A percentile compares a stretch with the other conserved stretches of the same genome.
Evolutionary conservation across 2,888 invertebrate genomes (phyloP).

Genomic region (Drepana falcataria): DNA sequence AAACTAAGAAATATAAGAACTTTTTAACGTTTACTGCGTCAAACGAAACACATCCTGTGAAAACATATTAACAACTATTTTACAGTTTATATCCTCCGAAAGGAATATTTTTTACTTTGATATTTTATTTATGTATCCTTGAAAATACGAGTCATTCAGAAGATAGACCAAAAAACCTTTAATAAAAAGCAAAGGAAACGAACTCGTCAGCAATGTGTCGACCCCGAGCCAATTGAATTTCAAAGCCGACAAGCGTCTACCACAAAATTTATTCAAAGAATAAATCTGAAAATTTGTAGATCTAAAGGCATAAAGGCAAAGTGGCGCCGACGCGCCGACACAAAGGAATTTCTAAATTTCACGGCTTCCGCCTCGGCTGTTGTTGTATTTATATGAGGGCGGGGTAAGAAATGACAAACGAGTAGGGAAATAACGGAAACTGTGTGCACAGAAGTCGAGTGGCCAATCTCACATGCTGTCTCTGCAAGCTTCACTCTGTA

Average conservation of each 20-base stretch:
- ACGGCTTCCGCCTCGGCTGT: slow-evolving; percentile 74
- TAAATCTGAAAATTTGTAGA: slow-evolving; percentile 79
- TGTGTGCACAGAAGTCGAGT: slow-evolving; percentile 17
- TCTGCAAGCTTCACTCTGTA: slow-evolving; percentile 20
- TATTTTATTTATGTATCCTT: slow-evolving; percentile 29
- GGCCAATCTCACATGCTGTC: slow-evolving; percentile 37
- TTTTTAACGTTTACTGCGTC: neutral
- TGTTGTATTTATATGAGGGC: slow-evolving; percentile 70
- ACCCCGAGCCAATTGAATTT: slow-evolving; percentile 76
- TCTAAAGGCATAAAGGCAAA: slow-evolving; percentile 73
- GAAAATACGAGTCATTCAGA: slow-evolving; percentile 33
- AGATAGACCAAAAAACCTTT: slow-evolving; percentile 41
- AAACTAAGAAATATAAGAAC: neutral
- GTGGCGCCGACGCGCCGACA: slow-evolving; percentile 71
- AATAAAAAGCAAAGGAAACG: slow-evolving; percentile 51
- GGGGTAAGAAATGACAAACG: slow-evolving; percentile 73
- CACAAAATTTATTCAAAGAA: slow-evolving; percentile 78
- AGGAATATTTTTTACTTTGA: slow-evolving; percentile 13
- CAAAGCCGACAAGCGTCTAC: slow-evolving; percentile 75
- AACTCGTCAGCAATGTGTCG: slow-evolving; percentile 73
- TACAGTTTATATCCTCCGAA: slow-evolving; percentile 10
- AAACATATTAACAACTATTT: slow-evolving; percentile 12
- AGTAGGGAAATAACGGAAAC: slow-evolving; percentile 40
- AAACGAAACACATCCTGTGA: neutral
- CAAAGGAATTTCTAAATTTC: slow-evolving; percentile 79